phyloP scores from a whole-genome alignment of 2,888 invertebrate genomes.

The Syrphus vitripennis region DNA sequence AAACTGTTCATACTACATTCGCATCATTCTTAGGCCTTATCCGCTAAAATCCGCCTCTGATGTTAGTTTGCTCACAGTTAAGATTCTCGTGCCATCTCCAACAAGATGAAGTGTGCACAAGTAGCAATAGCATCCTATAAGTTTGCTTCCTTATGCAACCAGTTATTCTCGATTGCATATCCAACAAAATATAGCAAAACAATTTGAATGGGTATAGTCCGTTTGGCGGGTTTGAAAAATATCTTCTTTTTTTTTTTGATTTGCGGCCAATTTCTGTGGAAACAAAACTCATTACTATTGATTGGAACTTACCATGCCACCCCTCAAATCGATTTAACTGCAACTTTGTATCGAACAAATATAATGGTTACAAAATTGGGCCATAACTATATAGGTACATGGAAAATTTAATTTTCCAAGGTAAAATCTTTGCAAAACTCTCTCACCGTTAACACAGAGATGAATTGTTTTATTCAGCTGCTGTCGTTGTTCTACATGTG shows the following conservation, averaged over 20 bases:
- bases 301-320: slow-evolving; percentile 14
- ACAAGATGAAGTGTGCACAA: slow-evolving; percentile 31
- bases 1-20: too few relatives aligned
- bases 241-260: slow-evolving; percentile 37
- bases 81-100: slow-evolving; percentile 26
- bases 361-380: not conserved
- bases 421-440: not conserved
- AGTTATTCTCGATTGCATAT: slow-evolving; percentile 58
- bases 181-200: not conserved
- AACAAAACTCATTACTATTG: slow-evolving; percentile 17
- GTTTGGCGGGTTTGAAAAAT: slow-evolving; percentile 7
- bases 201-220: slow-evolving; percentile 5
- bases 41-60: not conserved
- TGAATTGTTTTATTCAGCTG: not conserved
- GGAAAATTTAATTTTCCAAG: not conserved
- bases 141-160: slow-evolving; percentile 64
- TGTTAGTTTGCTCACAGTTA: not conserved
- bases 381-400: slow-evolving; percentile 29
- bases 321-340: slow-evolving; percentile 26
- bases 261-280: slow-evolving; percentile 41
- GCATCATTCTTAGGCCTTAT: not conserved
- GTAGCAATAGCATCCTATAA: slow-evolving; percentile 42
- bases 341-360: slow-evolving; percentile 23
- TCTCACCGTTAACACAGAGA: not conserved
- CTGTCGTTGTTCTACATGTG: not conserved